A percentile compares a stretch with the other conserved stretches of the same genome.
Evolutionary conservation across 2,797 vertebrate species (phyloP).

Genomic region (Liasis olivaceus): DNA sequence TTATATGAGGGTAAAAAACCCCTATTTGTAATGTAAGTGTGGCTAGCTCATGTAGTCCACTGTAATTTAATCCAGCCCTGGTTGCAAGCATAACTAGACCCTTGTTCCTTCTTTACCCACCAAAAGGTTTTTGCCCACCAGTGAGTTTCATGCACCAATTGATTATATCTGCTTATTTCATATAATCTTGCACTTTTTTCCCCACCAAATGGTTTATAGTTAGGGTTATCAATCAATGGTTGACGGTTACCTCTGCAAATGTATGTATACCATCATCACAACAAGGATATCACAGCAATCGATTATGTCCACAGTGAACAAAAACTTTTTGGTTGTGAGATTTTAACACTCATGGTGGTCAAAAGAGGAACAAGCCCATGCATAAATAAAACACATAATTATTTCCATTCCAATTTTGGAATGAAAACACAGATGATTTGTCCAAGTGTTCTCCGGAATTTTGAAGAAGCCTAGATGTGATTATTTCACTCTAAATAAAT

Average conservation of each 20-base stretch:
- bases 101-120: not conserved
- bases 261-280: not conserved
- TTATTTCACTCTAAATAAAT: not conserved
- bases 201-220: not conserved
- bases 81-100: not conserved
- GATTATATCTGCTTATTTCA: not conserved
- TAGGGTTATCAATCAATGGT: not conserved
- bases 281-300: not conserved
- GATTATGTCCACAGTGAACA: not conserved
- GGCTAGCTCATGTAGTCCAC: not conserved
- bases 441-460: not conserved
- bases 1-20: not conserved
- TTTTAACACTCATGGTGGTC: not conserved
- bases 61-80: not conserved
- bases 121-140: not conserved
- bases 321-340: not conserved
- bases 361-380: not conserved
- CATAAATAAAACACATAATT: constrained; percentile 9
- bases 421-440: constrained; percentile 36
- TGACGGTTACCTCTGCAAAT: not conserved
- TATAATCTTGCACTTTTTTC: not conserved
- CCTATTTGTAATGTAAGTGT: not conserved
- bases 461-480: not conserved
- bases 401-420: constrained; percentile 28
- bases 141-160: not conserved